Evolutionary conservation across 2,888 invertebrate genomes (phyloP).

Genomic region (Drosophila falleni): DNA sequence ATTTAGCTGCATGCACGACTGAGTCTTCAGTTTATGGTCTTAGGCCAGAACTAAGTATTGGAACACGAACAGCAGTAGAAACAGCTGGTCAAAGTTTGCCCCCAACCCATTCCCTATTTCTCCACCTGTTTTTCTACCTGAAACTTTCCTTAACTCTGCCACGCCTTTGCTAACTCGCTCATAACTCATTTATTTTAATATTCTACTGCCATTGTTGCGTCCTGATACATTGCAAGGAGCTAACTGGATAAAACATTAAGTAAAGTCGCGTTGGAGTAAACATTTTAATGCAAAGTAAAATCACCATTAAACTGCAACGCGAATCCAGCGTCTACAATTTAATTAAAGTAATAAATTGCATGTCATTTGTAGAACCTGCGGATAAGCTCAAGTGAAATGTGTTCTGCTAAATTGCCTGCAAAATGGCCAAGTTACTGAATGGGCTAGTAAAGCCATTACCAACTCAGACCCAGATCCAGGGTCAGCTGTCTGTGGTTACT

Average conservation of each 20-base stretch:
- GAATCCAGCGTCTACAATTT: constrained; percentile 54
- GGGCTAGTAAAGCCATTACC: constrained; percentile 22
- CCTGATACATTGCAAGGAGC: not conserved
- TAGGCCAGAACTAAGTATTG: constrained; percentile 31
- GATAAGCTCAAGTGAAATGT: constrained; percentile 10
- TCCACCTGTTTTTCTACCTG: constrained; percentile 2
- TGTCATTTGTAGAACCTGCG: constrained; percentile 44
- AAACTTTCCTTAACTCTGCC: not conserved
- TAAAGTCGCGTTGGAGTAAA: not conserved
- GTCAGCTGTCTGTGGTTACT: constrained; percentile 15
- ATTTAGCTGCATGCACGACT: constrained; percentile 52
- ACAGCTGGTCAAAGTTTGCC: constrained; percentile 52
- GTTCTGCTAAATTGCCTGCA: constrained; percentile 30
- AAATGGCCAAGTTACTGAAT: constrained; percentile 22
- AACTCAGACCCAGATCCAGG: not conserved
- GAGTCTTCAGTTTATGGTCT: constrained; percentile 50
- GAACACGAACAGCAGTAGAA: constrained; percentile 19
- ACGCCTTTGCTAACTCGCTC: constrained; percentile 14
- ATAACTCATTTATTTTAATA: constrained; percentile 70
- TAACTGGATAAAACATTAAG: constrained; percentile 12
- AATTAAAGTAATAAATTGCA: constrained; percentile 76
- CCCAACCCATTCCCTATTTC: not conserved
- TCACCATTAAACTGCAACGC: constrained; percentile 56
- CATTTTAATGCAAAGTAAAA: constrained; percentile 35
- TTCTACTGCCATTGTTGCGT: constrained; percentile 37